Percentiles rank a stretch among this genome's conserved stretches.
phyloP scores from a whole-genome alignment of 2,888 invertebrate genomes.

The Acrobasis suavella region DNA sequence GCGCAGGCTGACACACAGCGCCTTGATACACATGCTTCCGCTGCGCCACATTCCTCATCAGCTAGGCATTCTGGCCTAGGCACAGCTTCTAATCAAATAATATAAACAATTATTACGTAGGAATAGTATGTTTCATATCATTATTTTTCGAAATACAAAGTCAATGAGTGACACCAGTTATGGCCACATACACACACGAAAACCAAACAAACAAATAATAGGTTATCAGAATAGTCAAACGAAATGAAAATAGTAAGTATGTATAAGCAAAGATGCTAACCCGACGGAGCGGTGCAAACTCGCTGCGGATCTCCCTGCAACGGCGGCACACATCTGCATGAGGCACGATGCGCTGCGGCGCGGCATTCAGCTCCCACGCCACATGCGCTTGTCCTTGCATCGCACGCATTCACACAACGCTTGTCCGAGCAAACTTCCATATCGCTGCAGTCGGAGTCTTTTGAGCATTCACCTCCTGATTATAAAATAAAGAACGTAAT shows the following conservation, averaged over 20 bases:
- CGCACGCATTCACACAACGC: slow-evolving; percentile 90
- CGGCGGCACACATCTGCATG: slow-evolving; percentile 89
- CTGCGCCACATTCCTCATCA: slow-evolving; percentile 89
- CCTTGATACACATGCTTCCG: slow-evolving; percentile 90
- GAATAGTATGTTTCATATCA: not conserved
- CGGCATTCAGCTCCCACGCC: slow-evolving; percentile 90
- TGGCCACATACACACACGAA: too few relatives aligned
- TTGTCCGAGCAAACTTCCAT: slow-evolving; percentile 88
- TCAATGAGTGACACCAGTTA: too few relatives aligned
- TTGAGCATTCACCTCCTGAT: slow-evolving; percentile 84
- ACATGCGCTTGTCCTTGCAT: slow-evolving; percentile 84
- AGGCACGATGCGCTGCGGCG: slow-evolving; percentile 88
- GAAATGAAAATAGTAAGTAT: too few relatives aligned
- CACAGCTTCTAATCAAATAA: slow-evolving; percentile 49
- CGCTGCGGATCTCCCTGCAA: slow-evolving; percentile 91
- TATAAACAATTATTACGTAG: not conserved
- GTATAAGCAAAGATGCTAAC: slow-evolving; percentile 38
- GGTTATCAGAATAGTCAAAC: too few relatives aligned
- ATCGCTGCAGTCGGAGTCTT: slow-evolving; percentile 87
- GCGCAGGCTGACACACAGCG: slow-evolving; percentile 93
- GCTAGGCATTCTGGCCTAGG: slow-evolving; percentile 85
- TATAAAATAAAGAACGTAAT: not conserved
- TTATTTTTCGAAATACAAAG: too few relatives aligned
- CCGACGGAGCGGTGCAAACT: slow-evolving; percentile 83
- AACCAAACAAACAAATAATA: not conserved